These are phyloP conservation scores for Chelon auratus DNA, from an alignment of 2,797 vertebrate genomes.

Conservation along the genomic window DNA sequence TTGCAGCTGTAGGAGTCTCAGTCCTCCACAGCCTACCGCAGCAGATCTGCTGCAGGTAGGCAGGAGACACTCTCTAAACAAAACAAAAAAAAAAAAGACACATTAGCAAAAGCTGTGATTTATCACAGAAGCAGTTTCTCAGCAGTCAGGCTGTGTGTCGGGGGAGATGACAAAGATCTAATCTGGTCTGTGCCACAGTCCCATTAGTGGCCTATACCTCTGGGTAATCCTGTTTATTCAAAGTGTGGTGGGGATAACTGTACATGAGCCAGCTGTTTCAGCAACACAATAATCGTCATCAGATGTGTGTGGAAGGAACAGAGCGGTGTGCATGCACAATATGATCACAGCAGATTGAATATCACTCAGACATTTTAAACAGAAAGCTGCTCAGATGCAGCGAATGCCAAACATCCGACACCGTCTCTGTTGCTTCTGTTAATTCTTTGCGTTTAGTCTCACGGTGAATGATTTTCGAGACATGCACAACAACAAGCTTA, in stretches of 20 bases:
- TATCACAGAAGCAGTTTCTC: constrained; percentile 31
- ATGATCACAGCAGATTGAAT: constrained; percentile 25
- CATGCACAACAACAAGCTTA: constrained; percentile 13
- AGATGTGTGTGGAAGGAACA: constrained; percentile 13
- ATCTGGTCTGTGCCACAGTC: constrained; percentile 14
- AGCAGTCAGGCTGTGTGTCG: constrained; percentile 10
- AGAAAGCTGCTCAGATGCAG: constrained; percentile 28
- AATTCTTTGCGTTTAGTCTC: not conserved
- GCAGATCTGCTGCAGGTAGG: constrained; percentile 63
- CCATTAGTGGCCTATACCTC: constrained; percentile 31
- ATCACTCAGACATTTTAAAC: constrained; percentile 18
- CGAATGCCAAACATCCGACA: not conserved
- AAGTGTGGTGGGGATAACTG: constrained; percentile 15
- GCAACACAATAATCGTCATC: constrained; percentile 35
- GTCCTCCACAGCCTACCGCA: constrained; percentile 48
- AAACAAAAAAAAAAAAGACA: constrained; percentile 29
- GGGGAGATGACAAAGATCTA: constrained; percentile 19
- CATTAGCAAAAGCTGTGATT: constrained; percentile 51
- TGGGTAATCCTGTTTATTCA: constrained; percentile 31
- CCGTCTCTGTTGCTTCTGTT: constrained; percentile 20
- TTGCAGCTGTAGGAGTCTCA: constrained; percentile 57
- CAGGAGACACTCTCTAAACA: constrained; percentile 53
- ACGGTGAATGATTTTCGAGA: not conserved
- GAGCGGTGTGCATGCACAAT: constrained; percentile 15
- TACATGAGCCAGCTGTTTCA: constrained; percentile 13